Evolutionary conservation across 2,888 invertebrate species (phyloP).

Genomic region (Halocaridina rubra): DNA sequence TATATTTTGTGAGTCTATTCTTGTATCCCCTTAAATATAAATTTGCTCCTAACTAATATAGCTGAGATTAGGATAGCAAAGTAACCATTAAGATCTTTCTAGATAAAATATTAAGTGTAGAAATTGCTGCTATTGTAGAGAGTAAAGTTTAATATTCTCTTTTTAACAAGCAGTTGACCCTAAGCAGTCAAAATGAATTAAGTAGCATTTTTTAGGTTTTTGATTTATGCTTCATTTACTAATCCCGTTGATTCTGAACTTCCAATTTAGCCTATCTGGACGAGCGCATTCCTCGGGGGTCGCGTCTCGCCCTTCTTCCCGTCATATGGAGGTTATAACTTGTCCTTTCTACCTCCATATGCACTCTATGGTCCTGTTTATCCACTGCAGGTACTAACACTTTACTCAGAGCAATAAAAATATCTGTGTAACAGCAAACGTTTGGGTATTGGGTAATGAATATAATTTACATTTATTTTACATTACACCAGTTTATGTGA

Average conservation of each 20-base stretch:
- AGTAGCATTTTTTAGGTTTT: no score
- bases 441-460: no score
- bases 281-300: constrained; percentile 52
- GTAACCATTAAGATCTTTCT: no score
- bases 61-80: no score
- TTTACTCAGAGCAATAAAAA: no score
- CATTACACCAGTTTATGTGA: no score
- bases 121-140: background rate
- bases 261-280: constrained; percentile 48
- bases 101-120: background rate
- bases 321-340: constrained; percentile 43
- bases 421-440: no score
- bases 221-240: background rate
- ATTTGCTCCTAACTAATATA: no score
- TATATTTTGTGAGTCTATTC: no score
- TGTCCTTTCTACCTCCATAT: constrained; percentile 54
- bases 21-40: no score
- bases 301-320: constrained; percentile 48
- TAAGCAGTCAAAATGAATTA: no score
- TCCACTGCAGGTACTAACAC: constrained; percentile 56
- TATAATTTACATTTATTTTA: no score
- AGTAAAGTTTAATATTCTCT: background rate
- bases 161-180: background rate
- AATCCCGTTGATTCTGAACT: background rate
- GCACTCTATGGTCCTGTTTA: constrained; percentile 59